phyloP scores from a whole-genome alignment of 2,888 invertebrate species.

The Drosophila leonis region DNA sequence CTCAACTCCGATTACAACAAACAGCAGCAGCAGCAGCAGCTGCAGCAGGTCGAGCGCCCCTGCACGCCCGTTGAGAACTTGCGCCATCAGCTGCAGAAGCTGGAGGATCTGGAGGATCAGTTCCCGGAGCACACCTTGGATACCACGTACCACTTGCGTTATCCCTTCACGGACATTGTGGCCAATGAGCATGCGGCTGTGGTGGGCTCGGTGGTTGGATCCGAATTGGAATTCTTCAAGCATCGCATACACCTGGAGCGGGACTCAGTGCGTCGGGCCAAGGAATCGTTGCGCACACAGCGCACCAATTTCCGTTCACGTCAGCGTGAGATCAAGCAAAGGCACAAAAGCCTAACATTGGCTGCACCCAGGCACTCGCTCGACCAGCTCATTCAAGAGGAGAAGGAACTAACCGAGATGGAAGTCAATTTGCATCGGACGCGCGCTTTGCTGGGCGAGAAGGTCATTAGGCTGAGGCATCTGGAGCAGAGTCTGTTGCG shows the following conservation, averaged over 20 bases:
- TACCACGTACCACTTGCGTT: conserved; percentile 91
- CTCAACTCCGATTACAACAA: conserved; percentile 86
- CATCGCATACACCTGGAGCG: conserved; percentile 93
- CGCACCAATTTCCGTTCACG: conserved; percentile 89
- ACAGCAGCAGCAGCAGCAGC: conserved; percentile 1
- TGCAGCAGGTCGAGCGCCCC: conserved; percentile 85
- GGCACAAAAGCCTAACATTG: conserved; percentile 75
- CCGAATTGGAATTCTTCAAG: conserved; percentile 93
- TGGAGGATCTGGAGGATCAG: conserved; percentile 93
- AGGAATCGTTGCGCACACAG: conserved; percentile 90
- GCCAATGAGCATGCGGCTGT: conserved; percentile 82
- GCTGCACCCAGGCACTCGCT: conserved; percentile 78
- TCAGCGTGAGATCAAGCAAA: conserved; percentile 87
- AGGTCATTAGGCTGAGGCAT: conserved; percentile 92
- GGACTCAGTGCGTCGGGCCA: conserved; percentile 93
- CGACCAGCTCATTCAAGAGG: conserved; percentile 88
- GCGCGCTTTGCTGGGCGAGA: conserved; percentile 92
- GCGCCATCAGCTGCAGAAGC: conserved; percentile 91
- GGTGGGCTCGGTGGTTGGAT: conserved; percentile 83
- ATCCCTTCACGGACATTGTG: conserved; percentile 91
- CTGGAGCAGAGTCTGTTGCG: conserved; percentile 91
- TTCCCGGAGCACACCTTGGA: conserved; percentile 90
- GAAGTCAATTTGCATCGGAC: conserved; percentile 94
- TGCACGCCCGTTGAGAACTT: conserved; percentile 92
- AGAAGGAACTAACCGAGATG: conserved; percentile 93